Evolutionary conservation across 2,797 vertebrate species (phyloP).

Genomic region (Bovichtus variegatus): DNA sequence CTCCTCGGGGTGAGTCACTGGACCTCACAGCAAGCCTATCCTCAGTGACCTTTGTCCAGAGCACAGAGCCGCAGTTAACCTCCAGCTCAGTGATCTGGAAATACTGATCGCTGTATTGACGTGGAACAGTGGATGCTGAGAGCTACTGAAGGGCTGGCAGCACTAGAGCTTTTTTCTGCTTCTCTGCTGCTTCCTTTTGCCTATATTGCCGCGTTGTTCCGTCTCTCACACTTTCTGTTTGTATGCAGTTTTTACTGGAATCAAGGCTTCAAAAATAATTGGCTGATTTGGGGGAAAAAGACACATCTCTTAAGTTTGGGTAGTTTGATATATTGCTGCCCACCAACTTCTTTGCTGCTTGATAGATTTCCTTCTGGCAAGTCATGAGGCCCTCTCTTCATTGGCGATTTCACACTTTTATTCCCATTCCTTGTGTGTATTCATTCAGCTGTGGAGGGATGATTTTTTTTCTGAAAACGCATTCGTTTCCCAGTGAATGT

Average conservation of each 20-base stretch:
- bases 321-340: conserved; percentile 21
- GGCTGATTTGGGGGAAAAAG: not conserved
- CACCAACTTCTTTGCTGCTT: conserved; percentile 23
- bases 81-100: conserved; percentile 57
- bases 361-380: conserved; percentile 23
- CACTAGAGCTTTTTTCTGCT: not conserved
- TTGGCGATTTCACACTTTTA: conserved; percentile 7
- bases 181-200: not conserved
- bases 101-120: conserved; percentile 56
- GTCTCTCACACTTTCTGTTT: not conserved
- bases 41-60: conserved; percentile 63
- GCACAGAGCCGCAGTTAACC: conserved; percentile 46
- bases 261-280: conserved; percentile 18
- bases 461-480: conserved; percentile 1
- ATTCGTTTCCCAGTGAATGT: not conserved
- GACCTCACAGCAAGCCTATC: conserved; percentile 60
- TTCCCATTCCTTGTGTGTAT: not conserved
- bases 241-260: not conserved
- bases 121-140: conserved; percentile 42
- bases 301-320: not conserved
- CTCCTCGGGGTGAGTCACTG: conserved; percentile 44
- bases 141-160: conserved; percentile 1
- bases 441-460: not conserved
- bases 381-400: conserved; percentile 7
- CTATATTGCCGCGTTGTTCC: not conserved